phyloP scores from a whole-genome alignment of 2,113 vertebrate species.

The Melanerpes aurifrons region DNA sequence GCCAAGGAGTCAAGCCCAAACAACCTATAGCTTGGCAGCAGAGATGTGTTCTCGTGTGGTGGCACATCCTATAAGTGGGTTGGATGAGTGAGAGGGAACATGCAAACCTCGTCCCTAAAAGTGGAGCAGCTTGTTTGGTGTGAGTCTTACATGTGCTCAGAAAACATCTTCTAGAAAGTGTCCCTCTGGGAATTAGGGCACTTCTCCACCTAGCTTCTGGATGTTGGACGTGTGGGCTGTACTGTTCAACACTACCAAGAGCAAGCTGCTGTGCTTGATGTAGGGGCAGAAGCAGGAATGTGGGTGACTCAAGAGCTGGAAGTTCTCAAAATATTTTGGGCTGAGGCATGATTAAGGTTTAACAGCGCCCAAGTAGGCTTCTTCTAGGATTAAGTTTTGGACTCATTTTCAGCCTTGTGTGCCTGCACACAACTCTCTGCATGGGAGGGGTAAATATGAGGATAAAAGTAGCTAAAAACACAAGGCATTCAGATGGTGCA shows the following conservation, averaged over 20 bases:
- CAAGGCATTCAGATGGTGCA: neutral
- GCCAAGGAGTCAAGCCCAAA: constrained; percentile 8
- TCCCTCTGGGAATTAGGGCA: neutral
- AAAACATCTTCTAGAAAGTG: constrained; percentile 16
- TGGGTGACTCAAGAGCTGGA: neutral
- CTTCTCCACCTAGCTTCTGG: neutral
- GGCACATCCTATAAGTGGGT: neutral
- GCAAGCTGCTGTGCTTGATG: neutral
- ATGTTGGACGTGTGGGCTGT: neutral
- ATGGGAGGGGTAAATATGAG: neutral
- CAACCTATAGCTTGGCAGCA: constrained; percentile 7
- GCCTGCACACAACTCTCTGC: neutral
- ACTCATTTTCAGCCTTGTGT: neutral
- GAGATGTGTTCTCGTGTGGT: neutral
- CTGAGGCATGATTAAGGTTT: neutral
- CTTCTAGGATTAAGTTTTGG: neutral
- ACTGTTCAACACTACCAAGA: neutral
- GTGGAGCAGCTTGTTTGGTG: neutral
- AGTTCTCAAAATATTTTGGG: neutral
- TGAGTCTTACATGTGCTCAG: neutral
- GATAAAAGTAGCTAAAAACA: neutral
- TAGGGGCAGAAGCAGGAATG: neutral
- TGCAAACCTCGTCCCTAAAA: neutral
- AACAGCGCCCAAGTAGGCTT: neutral
- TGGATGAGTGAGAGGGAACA: neutral